Evolutionary conservation across 2,113 vertebrate species (phyloP).

Genomic region (Tapirus terrestris): DNA sequence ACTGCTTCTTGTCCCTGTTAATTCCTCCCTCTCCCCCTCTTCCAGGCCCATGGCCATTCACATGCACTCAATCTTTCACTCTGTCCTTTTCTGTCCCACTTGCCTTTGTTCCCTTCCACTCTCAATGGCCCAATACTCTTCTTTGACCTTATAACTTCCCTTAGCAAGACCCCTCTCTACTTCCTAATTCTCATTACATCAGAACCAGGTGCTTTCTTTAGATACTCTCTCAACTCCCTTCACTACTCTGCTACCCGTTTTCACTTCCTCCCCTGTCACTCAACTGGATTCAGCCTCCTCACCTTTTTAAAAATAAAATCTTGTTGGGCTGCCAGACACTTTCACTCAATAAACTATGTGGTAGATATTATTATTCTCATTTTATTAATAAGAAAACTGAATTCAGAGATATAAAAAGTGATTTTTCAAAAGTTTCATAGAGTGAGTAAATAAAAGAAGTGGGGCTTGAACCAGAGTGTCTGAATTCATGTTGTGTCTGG

Average conservation of each 20-base stretch:
- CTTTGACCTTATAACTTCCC: background rate
- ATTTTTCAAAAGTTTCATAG: background rate
- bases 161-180: background rate
- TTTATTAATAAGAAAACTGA: background rate
- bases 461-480: background rate
- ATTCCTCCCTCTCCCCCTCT: too few relatives aligned
- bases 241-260: background rate
- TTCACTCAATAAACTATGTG: background rate
- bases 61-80: rapidly evolving
- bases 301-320: background rate
- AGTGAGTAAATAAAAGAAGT: background rate
- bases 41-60: background rate
- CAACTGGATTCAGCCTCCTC: background rate
- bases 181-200: background rate
- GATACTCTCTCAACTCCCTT: background rate
- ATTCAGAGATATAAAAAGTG: background rate
- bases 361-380: background rate
- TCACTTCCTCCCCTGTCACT: conserved; percentile 40
- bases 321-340: background rate
- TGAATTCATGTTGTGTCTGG: background rate
- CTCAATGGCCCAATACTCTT: background rate
- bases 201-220: background rate
- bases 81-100: background rate
- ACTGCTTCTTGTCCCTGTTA: too few relatives aligned
- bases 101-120: background rate